Conservation (phyloP, 2,797 vertebrate species). For the Channallabes apus region DNA sequence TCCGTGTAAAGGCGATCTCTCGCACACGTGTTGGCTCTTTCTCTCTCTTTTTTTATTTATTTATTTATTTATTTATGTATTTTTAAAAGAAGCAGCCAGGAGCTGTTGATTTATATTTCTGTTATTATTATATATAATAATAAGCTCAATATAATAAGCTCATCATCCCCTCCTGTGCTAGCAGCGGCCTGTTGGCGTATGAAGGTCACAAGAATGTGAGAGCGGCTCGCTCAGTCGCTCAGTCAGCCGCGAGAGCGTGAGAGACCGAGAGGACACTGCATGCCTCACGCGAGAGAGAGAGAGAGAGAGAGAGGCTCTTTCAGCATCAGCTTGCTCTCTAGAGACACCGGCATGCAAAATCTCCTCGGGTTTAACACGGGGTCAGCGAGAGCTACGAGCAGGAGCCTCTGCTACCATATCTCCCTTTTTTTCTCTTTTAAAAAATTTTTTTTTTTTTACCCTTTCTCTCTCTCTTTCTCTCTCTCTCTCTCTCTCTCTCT, state of each 20-base stretch:
- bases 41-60: not conserved
- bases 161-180: conserved; percentile 64
- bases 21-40: conserved; percentile 1
- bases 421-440: conserved; percentile 7
- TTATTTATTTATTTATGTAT: not conserved
- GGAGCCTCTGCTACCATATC: conserved; percentile 64
- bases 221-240: conserved; percentile 72
- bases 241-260: conserved; percentile 64
- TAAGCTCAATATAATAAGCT: too few relatives aligned
- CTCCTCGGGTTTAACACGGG: conserved; percentile 57
- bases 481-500: conserved; percentile 64
- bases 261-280: conserved; percentile 54
- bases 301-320: conserved; percentile 42
- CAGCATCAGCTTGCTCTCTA: conserved; percentile 46
- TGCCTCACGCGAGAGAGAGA: conserved; percentile 26
- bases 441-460: not conserved
- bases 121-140: too few relatives aligned
- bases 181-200: conserved; percentile 73
- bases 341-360: conserved; percentile 29
- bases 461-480: conserved; percentile 55
- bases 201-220: conserved; percentile 91
- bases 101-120: not conserved
- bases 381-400: conserved; percentile 68
- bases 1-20: conserved; percentile 21
- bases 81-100: conserved; percentile 7